Evolutionary conservation across 2,113 vertebrate genomes (phyloP).

Genomic region (Nanorana parkeri): DNA sequence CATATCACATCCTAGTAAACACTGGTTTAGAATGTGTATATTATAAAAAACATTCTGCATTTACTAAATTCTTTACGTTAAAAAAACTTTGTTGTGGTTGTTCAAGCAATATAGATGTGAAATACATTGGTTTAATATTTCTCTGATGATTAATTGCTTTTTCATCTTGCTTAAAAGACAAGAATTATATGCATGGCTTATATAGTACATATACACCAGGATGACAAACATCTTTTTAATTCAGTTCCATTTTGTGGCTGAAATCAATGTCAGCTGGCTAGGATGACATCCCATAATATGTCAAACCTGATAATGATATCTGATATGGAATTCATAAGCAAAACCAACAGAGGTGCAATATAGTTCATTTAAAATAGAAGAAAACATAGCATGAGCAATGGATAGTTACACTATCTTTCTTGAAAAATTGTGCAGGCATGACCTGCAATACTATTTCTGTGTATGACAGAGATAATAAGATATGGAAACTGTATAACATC

Average conservation of each 20-base stretch:
- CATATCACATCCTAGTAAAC: too few species aligned
- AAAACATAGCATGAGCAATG: background rate
- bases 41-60: too few species aligned
- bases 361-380: background rate
- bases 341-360: background rate
- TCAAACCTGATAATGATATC: conserved; percentile 7
- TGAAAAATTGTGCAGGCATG: conserved; percentile 32
- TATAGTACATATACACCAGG: background rate
- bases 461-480: conserved; percentile 23
- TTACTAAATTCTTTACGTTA: too few species aligned
- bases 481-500: conserved; percentile 9
- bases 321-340: conserved; percentile 5
- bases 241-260: background rate
- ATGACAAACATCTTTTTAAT: background rate
- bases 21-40: too few species aligned
- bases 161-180: too few species aligned
- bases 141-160: too few species aligned
- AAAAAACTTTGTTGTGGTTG: too few species aligned
- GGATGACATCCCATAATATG: conserved; percentile 3
- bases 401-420: conserved; percentile 9
- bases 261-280: background rate
- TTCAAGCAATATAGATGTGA: too few species aligned
- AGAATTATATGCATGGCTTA: too few species aligned
- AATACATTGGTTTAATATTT: too few species aligned
- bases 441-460: conserved; percentile 12